Base-by-base conservation (phyloP, 2,113 vertebrate genomes). In the Jacana jacana region DNA sequence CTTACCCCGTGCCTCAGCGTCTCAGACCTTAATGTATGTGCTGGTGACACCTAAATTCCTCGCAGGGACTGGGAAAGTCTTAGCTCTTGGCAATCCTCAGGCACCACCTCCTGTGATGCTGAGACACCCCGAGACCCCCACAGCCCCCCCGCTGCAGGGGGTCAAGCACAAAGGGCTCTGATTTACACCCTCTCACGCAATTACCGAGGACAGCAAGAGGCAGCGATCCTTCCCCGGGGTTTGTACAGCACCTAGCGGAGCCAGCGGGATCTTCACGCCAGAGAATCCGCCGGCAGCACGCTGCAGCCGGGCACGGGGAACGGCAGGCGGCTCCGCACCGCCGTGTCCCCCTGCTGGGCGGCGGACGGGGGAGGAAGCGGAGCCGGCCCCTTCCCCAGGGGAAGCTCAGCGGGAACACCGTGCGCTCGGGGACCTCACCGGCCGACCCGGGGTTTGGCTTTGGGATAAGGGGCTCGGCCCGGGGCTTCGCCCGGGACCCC, bases 11-110 rank as follows among this genome's bases (percentile, higher is more conserved):
- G 55, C 19, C 25, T 14, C 88, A 24, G 18, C 81, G 10, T 17
- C 39, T 4, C 40, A 1, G 25, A 0, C 54, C 33, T 7, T 3
- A 8, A 4, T 4, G 1, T 4, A 6, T 5, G 25, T 5, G 33
- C 66, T 13, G 86, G 17, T 13, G 13, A 54, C 5, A 9, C 7
- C 17, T 16, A 30, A 39, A 39, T 6, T 23, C 75, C 39, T 46
- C 5, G 33, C 5, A 16, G 52, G 66, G 42, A 2, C 31, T 3
- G 65, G n/a, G 72, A 7, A 33, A 20, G 44, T 7, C 44, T 16
- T 4, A 28, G 31, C 64, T 31, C 15, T n/a, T 70, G 55, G 4
- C 10, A n/a, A 27, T 5, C 61, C 66, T 33, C 46, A 3, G 39
- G 51, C 3, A 1, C 39, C 10, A 6, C 57, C 17, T 12, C 2